phyloP scores from a whole-genome alignment of 1,140 invertebrate species.

The Drosophila orena region DNA sequence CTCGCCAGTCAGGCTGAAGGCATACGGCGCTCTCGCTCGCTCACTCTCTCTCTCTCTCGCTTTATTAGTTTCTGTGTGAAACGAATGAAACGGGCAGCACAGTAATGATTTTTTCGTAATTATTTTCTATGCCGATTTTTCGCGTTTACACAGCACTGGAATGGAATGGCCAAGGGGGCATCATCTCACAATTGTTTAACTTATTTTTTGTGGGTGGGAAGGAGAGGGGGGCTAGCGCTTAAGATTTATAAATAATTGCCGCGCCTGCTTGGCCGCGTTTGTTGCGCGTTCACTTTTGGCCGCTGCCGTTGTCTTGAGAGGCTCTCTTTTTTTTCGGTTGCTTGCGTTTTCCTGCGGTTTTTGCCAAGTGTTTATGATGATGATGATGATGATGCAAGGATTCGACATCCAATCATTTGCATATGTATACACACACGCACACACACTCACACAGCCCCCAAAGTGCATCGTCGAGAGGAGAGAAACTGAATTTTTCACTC shows the following conservation, averaged over 20 bases:
- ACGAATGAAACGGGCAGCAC: slow-evolving; percentile 63
- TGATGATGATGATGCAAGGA: slow-evolving; percentile 74
- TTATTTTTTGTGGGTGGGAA: slow-evolving; percentile 3
- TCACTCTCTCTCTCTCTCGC: slow-evolving; percentile 55
- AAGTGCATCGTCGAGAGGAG: slow-evolving; percentile 56
- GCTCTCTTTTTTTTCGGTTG: slow-evolving; percentile 36
- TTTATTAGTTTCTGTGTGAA: slow-evolving; percentile 73
- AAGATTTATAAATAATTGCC: slow-evolving; percentile 52
- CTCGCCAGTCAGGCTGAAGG: slow-evolving; percentile 21
- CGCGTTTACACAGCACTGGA: slow-evolving; percentile 47
- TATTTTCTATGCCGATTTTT: slow-evolving; percentile 62
- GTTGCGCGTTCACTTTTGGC: slow-evolving; percentile 42
- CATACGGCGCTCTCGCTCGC: slow-evolving; percentile 54
- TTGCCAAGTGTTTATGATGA: slow-evolving; percentile 35
- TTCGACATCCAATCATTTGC: slow-evolving; percentile 62
- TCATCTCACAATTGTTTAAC: slow-evolving; percentile 31
- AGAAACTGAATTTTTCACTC: slow-evolving; percentile 55
- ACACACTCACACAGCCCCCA: slow-evolving; percentile 50
- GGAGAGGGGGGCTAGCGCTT: slow-evolving; percentile 12
- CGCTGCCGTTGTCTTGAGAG: slow-evolving; percentile 40
- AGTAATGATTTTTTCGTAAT: slow-evolving; percentile 73
- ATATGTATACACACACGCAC: slow-evolving; percentile 54
- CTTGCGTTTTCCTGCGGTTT: slow-evolving; percentile 51
- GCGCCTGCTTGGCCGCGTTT: slow-evolving; percentile 32
- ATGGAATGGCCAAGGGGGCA: slow-evolving; percentile 2